Conservation (phyloP, 92 coral and sea anemone species). For the Ricordea florida region DNA sequence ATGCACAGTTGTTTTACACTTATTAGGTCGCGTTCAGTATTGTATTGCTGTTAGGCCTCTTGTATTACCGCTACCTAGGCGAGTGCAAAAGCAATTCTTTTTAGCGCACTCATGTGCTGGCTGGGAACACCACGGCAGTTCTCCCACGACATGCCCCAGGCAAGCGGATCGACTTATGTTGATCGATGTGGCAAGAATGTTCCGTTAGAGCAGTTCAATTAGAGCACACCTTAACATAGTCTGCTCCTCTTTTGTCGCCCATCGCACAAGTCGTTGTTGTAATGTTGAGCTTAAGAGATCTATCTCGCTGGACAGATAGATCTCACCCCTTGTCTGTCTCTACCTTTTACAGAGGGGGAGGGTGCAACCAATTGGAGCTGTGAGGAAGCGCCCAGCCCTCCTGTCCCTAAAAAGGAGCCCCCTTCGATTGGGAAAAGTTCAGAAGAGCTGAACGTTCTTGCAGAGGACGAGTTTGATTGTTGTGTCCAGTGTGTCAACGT, state of each 20-base stretch:
- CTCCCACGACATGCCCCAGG: too few species aligned
- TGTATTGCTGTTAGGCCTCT: too few species aligned
- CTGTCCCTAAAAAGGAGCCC: conserved; percentile 26
- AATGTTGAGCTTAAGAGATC: not conserved
- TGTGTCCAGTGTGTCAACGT: conserved; percentile 73
- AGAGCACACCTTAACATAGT: too few species aligned
- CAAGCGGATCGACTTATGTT: too few species aligned
- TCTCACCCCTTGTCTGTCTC: not conserved
- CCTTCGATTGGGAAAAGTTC: conserved; percentile 60
- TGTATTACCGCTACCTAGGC: too few species aligned
- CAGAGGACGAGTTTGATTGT: conserved; percentile 57
- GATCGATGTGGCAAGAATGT: too few species aligned
- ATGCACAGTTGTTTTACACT: too few species aligned
- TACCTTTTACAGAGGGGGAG: conserved; percentile 4
- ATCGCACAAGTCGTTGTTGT: not conserved
- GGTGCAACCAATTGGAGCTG: not conserved
- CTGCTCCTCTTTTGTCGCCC: not conserved
- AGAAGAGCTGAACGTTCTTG: conserved; percentile 65
- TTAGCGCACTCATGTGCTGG: too few species aligned
- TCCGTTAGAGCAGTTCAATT: too few species aligned
- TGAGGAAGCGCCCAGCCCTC: not conserved
- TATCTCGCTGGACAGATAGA: not conserved
- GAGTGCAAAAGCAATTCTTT: too few species aligned
- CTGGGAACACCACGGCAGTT: too few species aligned
- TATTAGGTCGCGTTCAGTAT: too few species aligned